These are phyloP conservation scores for Promerops cafer DNA, from an alignment of 2,113 vertebrate species.

Conservation along the genomic window DNA sequence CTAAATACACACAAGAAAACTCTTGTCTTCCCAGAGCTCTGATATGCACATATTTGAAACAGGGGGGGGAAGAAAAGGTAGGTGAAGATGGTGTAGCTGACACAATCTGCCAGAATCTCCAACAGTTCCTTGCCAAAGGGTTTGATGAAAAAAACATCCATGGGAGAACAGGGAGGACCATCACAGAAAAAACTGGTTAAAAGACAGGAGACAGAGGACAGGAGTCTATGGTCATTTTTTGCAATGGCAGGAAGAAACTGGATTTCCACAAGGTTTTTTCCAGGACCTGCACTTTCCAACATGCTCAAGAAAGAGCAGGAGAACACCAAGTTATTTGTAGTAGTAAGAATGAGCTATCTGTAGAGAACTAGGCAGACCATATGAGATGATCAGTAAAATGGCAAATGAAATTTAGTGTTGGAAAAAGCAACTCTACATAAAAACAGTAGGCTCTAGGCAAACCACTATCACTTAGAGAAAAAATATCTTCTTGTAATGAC, in stretches of 20 bases:
- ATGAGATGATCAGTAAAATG: background rate
- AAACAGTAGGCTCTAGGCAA: background rate
- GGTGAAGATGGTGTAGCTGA: background rate
- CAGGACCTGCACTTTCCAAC: background rate
- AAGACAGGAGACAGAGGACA: background rate
- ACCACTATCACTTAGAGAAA: background rate
- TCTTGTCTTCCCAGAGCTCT: background rate
- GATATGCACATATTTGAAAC: background rate
- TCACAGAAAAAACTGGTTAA: background rate
- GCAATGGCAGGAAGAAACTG: background rate
- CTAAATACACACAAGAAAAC: background rate
- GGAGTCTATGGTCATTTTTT: background rate
- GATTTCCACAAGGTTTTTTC: background rate
- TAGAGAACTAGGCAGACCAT: background rate
- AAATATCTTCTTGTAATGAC: background rate
- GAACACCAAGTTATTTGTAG: background rate
- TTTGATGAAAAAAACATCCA: background rate
- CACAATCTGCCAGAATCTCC: background rate
- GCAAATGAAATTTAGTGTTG: background rate
- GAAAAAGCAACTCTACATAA: background rate
- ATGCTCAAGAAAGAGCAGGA: background rate
- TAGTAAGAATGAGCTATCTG: background rate
- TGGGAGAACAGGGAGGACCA: background rate
- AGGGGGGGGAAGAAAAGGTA: too few relatives aligned
- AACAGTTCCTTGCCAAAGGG: background rate